A percentile compares a stretch with the other conserved stretches of the same genome.
phyloP scores from a whole-genome alignment of 2,113 vertebrate species.

The Cnemophilus loriae region DNA sequence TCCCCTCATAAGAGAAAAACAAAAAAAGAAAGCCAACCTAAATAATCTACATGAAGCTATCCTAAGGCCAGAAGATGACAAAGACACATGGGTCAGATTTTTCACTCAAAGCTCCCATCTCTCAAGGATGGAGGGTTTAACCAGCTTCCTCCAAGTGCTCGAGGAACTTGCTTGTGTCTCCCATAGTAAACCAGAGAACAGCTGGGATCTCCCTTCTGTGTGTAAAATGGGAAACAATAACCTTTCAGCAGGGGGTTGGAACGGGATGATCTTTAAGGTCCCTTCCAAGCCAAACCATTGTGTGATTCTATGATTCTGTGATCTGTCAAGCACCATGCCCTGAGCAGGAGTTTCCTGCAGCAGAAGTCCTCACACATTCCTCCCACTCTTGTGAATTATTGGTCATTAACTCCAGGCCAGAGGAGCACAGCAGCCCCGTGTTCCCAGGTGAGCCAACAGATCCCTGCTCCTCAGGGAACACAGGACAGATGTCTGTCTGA shows the following conservation, averaged over 20 bases:
- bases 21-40: neutral
- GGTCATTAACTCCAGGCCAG: neutral
- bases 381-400: neutral
- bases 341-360: neutral
- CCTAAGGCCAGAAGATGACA: neutral
- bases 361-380: neutral
- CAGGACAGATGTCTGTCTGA: too few species aligned
- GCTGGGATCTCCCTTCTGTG: neutral
- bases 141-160: neutral
- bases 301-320: neutral
- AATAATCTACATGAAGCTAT: neutral
- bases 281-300: neutral
- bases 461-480: neutral
- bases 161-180: neutral
- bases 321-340: neutral
- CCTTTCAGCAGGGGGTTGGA: neutral
- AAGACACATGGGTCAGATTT: neutral
- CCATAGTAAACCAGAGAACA: neutral
- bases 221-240: neutral
- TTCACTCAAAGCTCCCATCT: neutral
- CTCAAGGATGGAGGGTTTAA: neutral
- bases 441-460: neutral
- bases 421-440: neutral
- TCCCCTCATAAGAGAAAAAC: neutral
- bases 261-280: neutral